A percentile compares a stretch with the other conserved stretches of the same genome.
These are phyloP conservation scores for Chorisops tibialis DNA, from an alignment of 2,888 invertebrate species.

Conservation along the genomic window DNA sequence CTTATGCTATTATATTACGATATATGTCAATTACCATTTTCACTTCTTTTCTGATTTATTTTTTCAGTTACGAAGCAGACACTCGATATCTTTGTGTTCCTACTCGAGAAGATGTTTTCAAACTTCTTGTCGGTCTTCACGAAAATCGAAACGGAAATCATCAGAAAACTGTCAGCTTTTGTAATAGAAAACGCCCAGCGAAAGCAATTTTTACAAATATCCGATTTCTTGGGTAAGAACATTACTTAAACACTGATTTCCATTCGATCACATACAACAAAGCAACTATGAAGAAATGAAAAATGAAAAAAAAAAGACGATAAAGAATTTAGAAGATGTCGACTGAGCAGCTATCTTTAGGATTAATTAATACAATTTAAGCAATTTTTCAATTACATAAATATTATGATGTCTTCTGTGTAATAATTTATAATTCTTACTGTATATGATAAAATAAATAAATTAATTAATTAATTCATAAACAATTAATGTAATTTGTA, in stretches of 20 bases:
- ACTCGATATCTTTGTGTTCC: conserved; percentile 60
- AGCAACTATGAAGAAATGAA: neutral
- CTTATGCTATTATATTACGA: neutral
- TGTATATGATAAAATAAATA: no score
- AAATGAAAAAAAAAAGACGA: neutral
- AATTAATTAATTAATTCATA: no score
- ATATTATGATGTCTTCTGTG: no score
- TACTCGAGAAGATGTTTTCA: conserved; percentile 61
- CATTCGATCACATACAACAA: neutral
- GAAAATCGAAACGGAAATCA: conserved; percentile 58
- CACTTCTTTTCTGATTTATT: conserved; percentile 1
- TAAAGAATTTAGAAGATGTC: conserved; percentile 2
- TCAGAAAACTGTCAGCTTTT: conserved; percentile 59
- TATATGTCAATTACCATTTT: conserved; percentile 8
- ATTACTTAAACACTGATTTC: neutral
- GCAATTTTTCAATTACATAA: conserved; percentile 8
- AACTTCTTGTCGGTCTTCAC: conserved; percentile 60
- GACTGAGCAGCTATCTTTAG: conserved; percentile 16
- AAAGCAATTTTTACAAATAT: conserved; percentile 62
- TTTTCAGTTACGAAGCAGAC: conserved; percentile 57
- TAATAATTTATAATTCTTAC: no score
- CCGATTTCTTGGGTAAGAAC: conserved; percentile 57
- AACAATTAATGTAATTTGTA: no score
- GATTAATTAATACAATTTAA: conserved; percentile 3
- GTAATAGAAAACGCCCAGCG: conserved; percentile 61